Evolutionary conservation across 2,888 invertebrate species (phyloP), one percentile per base, ranked within the genome.

Genomic region (Morpho helenor): DNA sequence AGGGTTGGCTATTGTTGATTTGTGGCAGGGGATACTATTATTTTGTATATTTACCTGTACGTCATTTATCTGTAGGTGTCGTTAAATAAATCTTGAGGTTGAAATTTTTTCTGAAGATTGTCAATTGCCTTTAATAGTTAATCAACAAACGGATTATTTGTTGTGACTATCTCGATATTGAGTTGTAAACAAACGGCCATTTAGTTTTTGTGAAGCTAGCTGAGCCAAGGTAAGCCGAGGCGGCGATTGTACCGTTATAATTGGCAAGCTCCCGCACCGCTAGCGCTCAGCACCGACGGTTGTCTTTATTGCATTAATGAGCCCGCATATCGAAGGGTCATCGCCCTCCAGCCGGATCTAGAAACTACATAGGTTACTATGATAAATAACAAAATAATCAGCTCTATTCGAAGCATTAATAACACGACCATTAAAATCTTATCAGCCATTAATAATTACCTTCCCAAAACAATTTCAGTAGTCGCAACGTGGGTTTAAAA

Each of bases 221-320:
- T 59, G 56, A 64, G 60, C 56, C 65, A 66, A 65, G 68, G 64
- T 63, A 65, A 66, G 63, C 60, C 47, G 53, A 57, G 59, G 65
- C 66, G 59, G 68, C 60, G 62, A 63, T 51, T 61, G 59, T 68
- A 68, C 76, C 73, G 75, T 76, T 76, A 73, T 75, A 74, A 76
- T 74, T 70, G 71, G 68, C 68, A 66, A 62, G 66, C 69, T 68
- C 69, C 68, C 67, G 68, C 68, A 62, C 65, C 66, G 65, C 62
- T 59, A 61, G 65, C 61, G 65, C 67, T 64, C 68, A 65, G 66
- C 66, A 63, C 66, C 67, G 70, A 61, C 70, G 65, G 73, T 74
- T 74, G 77, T 74, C 74, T 73, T 75, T 73, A 74, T 77, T 78
- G 77, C 75, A 77, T 78, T 79, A 82, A 79, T 79, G 77, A 79